Percentiles rank a stretch among this genome's conserved stretches.
Conservation (phyloP, 2,797 vertebrate species). For the Rhinatrema bivittatum region DNA sequence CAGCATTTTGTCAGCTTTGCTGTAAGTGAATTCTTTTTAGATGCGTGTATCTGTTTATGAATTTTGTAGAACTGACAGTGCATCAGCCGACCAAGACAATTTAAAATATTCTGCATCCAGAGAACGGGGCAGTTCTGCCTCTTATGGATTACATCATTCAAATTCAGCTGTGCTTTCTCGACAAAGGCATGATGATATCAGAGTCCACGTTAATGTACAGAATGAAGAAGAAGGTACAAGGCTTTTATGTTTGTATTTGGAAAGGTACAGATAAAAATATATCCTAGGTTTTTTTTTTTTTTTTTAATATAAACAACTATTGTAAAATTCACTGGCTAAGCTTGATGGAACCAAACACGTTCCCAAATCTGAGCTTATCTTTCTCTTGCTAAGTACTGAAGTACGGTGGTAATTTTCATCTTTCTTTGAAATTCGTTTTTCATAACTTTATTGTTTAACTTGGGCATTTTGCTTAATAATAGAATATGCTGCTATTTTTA, state of each 20-base stretch:
- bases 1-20: too few species aligned
- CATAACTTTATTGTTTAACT: too few species aligned
- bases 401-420: too few species aligned
- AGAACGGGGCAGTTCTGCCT: slow-evolving; percentile 75
- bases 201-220: slow-evolving; percentile 73
- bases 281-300: background rate
- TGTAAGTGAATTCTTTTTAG: background rate
- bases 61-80: slow-evolving; percentile 80
- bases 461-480: too few species aligned
- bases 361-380: too few species aligned
- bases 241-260: slow-evolving; percentile 3
- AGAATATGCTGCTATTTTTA: too few species aligned
- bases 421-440: too few species aligned
- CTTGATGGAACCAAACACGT: too few species aligned
- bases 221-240: slow-evolving; percentile 85
- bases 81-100: slow-evolving; percentile 86
- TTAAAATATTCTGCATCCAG: slow-evolving; percentile 82
- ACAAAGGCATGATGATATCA: slow-evolving; percentile 82
- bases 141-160: slow-evolving; percentile 76
- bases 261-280: too few species aligned
- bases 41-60: slow-evolving; percentile 26
- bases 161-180: slow-evolving; percentile 76
- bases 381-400: too few species aligned
- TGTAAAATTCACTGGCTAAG: too few species aligned
- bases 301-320: too few species aligned